Percentiles rank a stretch among this genome's conserved stretches.
Evolutionary conservation across 2,888 invertebrate genomes (phyloP).

Genomic region (Danaus chrysippus): DNA sequence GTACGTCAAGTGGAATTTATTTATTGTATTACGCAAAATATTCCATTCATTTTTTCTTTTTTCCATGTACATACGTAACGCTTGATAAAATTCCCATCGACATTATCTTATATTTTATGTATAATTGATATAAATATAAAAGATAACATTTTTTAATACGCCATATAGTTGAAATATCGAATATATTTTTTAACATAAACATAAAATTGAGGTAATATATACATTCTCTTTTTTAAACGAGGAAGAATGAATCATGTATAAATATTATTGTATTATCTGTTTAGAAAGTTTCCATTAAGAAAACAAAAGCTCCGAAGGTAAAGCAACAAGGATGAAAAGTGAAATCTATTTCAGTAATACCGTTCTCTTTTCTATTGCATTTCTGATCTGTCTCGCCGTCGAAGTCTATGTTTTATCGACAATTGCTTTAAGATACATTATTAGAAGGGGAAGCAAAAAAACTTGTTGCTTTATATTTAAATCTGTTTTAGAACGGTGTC

Average conservation of each 20-base stretch:
- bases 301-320: slow-evolving; percentile 46
- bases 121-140: too few species aligned
- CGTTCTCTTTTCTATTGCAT: slow-evolving; percentile 54
- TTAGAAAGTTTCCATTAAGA: slow-evolving; percentile 5
- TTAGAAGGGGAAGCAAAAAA: background rate
- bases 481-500: background rate
- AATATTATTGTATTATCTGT: background rate
- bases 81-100: too few species aligned
- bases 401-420: slow-evolving; percentile 33
- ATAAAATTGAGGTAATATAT: background rate
- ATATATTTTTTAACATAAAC: too few species aligned
- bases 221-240: background rate
- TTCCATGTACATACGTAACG: too few species aligned
- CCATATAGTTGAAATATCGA: too few species aligned
- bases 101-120: too few species aligned
- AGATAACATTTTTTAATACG: too few species aligned
- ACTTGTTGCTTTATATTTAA: background rate
- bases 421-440: slow-evolving; percentile 41
- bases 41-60: too few species aligned
- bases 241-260: slow-evolving; percentile 1
- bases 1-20: too few species aligned
- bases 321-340: slow-evolving; percentile 64
- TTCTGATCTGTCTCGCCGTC: slow-evolving; percentile 30
- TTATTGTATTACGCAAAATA: too few species aligned
- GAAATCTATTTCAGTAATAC: slow-evolving; percentile 61